These are phyloP conservation scores for Benitochromis conjunctus DNA, from an alignment of 2,113 vertebrate genomes.

Conservation along the genomic window DNA sequence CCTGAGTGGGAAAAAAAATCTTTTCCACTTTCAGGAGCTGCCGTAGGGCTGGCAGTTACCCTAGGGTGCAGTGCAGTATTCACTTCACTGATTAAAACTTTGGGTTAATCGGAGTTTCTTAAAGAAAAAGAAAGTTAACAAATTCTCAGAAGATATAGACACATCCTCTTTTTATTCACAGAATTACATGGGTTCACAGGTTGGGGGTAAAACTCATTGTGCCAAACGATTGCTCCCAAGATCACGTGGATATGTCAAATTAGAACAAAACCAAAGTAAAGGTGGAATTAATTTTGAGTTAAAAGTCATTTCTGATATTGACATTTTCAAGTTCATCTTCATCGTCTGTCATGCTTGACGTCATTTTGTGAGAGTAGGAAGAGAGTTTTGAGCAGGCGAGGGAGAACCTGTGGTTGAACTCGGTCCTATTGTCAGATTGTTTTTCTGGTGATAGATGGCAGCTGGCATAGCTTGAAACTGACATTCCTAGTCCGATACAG, in stretches of 20 bases:
- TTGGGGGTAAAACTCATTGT: not conserved
- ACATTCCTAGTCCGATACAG: constrained; percentile 60
- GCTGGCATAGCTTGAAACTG: constrained; percentile 45
- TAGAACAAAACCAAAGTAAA: not conserved
- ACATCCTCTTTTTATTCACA: not conserved
- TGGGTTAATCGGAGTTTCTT: not conserved
- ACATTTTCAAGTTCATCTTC: not conserved
- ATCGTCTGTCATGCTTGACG: not conserved
- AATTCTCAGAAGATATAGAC: not conserved
- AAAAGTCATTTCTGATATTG: not conserved
- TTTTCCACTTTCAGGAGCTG: not conserved
- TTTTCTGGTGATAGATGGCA: constrained; percentile 42
- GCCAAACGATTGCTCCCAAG: not conserved
- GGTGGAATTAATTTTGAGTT: not conserved
- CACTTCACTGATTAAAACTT: not conserved
- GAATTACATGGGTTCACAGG: not conserved
- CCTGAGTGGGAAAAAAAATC: not conserved
- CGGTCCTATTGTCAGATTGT: constrained; percentile 43
- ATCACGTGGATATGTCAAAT: not conserved
- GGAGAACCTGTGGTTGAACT: constrained; percentile 35
- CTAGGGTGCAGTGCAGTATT: not conserved
- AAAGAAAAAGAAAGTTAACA: not conserved
- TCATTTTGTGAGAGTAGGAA: not conserved
- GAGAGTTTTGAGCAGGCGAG: not conserved
- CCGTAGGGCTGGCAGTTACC: not conserved